phyloP scores from a whole-genome alignment of 2,888 invertebrate genomes.

The Spicauda simplicius region DNA sequence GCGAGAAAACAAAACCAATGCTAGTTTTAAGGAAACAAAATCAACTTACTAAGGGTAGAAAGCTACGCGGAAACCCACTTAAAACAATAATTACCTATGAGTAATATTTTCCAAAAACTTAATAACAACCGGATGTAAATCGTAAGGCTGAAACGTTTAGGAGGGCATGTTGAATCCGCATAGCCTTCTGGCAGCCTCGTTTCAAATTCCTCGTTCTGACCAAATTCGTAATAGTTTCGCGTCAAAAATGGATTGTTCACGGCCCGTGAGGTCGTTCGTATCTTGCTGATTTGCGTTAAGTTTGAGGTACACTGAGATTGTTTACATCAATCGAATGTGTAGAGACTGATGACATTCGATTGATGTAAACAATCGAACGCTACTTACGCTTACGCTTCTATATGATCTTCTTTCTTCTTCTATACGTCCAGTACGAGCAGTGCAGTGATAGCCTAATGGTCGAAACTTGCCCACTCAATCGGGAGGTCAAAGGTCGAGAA shows the following conservation, averaged over 20 bases:
- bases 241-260: conserved; percentile 35
- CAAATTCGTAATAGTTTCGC: conserved; percentile 34
- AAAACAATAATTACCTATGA: not conserved
- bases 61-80: not conserved
- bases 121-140: conserved; percentile 24
- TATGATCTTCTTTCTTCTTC: too few species aligned
- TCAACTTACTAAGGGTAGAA: too few species aligned
- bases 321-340: too few species aligned
- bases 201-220: conserved; percentile 22
- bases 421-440: too few species aligned
- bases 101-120: conserved; percentile 4
- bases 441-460: too few species aligned
- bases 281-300: conserved; percentile 24
- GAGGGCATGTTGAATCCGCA: conserved; percentile 6
- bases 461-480: too few species aligned
- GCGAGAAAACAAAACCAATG: too few species aligned
- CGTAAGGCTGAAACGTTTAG: conserved; percentile 27
- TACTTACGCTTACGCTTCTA: too few species aligned
- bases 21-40: too few species aligned
- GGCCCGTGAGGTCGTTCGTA: conserved; percentile 27
- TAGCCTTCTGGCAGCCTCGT: conserved; percentile 27
- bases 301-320: not conserved
- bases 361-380: too few species aligned
- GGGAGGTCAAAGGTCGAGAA: too few species aligned
- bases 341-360: too few species aligned